These are phyloP conservation scores for Aleadryas rufinucha DNA, from an alignment of 2,113 vertebrate genomes.

Conservation along the genomic window DNA sequence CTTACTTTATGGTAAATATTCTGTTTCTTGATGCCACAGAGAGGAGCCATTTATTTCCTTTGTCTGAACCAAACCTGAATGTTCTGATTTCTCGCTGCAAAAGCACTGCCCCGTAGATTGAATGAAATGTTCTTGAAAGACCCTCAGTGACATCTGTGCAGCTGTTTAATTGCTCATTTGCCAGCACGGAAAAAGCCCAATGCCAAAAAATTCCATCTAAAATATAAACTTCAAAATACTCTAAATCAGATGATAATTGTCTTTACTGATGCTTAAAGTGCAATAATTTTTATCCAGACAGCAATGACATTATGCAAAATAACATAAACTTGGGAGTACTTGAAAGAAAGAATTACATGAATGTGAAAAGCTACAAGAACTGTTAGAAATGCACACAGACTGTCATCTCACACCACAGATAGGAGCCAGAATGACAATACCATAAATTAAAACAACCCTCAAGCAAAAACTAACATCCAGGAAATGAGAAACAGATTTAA, in stretches of 20 bases:
- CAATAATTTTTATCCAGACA: constrained; percentile 14
- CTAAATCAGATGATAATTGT: background rate
- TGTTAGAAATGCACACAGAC: constrained; percentile 15
- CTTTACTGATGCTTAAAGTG: background rate
- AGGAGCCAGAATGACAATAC: constrained; percentile 44
- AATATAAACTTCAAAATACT: background rate
- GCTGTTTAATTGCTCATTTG: constrained; percentile 7
- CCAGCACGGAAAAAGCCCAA: background rate
- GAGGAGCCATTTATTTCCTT: background rate
- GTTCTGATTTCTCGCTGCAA: background rate
- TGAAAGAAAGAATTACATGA: constrained; percentile 33
- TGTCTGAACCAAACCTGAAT: background rate
- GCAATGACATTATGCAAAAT: constrained; percentile 25
- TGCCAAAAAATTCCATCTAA: background rate
- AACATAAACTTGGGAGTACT: constrained; percentile 13
- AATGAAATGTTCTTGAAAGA: background rate
- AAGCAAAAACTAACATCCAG: constrained; percentile 48
- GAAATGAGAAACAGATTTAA: constrained; percentile 61
- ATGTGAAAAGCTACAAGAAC: constrained; percentile 6
- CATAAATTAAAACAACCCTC: constrained; percentile 53
- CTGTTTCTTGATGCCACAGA: background rate
- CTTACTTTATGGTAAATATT: background rate
- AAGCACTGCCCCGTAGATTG: background rate
- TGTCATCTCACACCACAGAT: constrained; percentile 36
- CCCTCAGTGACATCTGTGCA: background rate